Conservation (phyloP, 53 echinoderm and acorn worm genomes). For the Paelopatides confundens region DNA sequence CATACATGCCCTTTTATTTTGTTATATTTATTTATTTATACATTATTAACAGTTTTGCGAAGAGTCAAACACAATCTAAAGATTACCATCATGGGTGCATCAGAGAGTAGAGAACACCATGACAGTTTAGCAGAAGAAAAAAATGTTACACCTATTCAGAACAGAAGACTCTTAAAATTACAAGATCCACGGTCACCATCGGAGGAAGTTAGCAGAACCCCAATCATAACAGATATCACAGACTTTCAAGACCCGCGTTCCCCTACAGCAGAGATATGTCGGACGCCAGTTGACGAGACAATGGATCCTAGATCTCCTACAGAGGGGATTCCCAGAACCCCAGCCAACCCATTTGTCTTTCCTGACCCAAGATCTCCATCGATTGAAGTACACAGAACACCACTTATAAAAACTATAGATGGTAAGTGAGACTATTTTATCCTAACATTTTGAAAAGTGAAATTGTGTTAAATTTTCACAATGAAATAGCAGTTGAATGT, state of each 20-base stretch:
- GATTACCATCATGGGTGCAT: conserved; percentile 78
- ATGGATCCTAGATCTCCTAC: conserved; percentile 91
- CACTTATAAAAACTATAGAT: conserved; percentile 58
- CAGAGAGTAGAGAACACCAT: conserved; percentile 69
- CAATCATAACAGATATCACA: conserved; percentile 51
- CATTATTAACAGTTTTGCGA: conserved; percentile 8
- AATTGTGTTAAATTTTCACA: no score
- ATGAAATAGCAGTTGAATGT: no score
- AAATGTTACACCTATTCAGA: conserved; percentile 70
- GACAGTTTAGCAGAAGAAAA: conserved; percentile 33
- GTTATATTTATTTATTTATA: no score
- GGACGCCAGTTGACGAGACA: conserved; percentile 77
- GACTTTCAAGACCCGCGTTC: conserved; percentile 82
- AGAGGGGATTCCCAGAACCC: conserved; percentile 67
- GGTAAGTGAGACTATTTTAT: no score
- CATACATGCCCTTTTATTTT: no score
- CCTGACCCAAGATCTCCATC: conserved; percentile 92
- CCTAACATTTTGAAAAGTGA: no score
- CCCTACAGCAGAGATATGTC: conserved; percentile 68
- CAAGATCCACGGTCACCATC: conserved; percentile 91
- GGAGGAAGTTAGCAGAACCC: conserved; percentile 81
- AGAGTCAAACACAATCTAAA: conserved; percentile 28
- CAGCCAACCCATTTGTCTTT: conserved; percentile 56
- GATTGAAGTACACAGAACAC: conserved; percentile 77
- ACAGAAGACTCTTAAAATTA: conserved; percentile 67